Percentiles rank a stretch among this genome's conserved stretches.
These are phyloP conservation scores for Palloptera scutellata DNA, from an alignment of 2,888 invertebrate species.

Conservation along the genomic window DNA sequence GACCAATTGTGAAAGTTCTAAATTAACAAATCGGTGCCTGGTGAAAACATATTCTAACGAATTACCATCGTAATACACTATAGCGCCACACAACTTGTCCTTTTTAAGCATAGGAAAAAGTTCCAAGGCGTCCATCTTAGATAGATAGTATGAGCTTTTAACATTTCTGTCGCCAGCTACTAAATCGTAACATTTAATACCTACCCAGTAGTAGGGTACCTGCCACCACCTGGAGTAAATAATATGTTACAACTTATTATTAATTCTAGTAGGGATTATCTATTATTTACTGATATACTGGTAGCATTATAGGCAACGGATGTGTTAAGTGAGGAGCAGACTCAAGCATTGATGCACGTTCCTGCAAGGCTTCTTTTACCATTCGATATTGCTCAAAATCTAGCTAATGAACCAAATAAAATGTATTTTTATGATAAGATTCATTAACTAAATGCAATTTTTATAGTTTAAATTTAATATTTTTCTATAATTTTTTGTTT, in stretches of 20 bases:
- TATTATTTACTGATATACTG: conserved; percentile 87
- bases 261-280: not conserved
- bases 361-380: conserved; percentile 98
- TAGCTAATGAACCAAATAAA: conserved; percentile 65
- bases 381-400: conserved; percentile 97
- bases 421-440: conserved; percentile 1
- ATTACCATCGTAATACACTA: conserved; percentile 99
- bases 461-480: conserved; percentile 11
- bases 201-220: conserved; percentile 98
- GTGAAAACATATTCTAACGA: not conserved
- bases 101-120: conserved; percentile 98
- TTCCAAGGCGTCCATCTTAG: conserved; percentile 93
- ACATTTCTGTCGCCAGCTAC: conserved; percentile 96
- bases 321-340: conserved; percentile 97
- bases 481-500: not conserved
- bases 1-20: not conserved
- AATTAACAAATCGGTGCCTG: not conserved
- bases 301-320: conserved; percentile 97
- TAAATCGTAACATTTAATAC: conserved; percentile 97
- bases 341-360: conserved; percentile 91
- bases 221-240: conserved; percentile 89
- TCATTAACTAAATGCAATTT: conserved; percentile 9
- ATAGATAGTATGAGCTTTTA: conserved; percentile 93
- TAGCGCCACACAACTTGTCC: conserved; percentile 92
- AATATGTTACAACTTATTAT: conserved; percentile 7